These are phyloP conservation scores for Ianthella basta DNA, from an alignment of 37 sponge, comb jelly and placozoan species.

Conservation along the genomic window DNA sequence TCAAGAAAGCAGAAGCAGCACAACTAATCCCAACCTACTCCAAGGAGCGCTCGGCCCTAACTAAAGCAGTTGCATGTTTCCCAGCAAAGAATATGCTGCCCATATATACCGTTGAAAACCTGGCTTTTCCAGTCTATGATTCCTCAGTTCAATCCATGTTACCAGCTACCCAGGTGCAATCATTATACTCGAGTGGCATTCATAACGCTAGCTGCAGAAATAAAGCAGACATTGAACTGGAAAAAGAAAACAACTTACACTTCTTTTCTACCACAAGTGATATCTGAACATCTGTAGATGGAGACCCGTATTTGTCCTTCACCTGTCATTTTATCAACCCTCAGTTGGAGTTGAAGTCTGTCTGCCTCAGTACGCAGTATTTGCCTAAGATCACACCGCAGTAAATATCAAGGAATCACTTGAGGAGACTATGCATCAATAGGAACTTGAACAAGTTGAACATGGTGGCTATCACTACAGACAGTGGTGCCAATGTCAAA, in stretches of 20 bases:
- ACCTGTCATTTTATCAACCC: constrained; percentile 29
- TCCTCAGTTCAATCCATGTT: constrained; percentile 6
- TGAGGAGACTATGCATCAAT: constrained; percentile 15
- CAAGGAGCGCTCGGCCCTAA: constrained; percentile 18
- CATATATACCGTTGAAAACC: constrained; percentile 21
- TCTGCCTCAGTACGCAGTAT: constrained; percentile 24
- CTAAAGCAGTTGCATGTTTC: constrained; percentile 33
- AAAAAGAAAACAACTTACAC: neutral
- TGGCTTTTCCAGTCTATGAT: constrained; percentile 27
- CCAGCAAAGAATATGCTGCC: constrained; percentile 37
- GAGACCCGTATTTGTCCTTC: constrained; percentile 32
- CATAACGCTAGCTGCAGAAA: neutral
- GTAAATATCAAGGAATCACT: constrained; percentile 20
- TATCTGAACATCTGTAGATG: constrained; percentile 29
- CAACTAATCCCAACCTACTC: neutral
- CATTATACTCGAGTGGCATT: constrained; percentile 28
- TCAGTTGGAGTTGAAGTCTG: constrained; percentile 15
- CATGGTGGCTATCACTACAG: constrained; percentile 36
- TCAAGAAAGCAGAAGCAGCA: neutral
- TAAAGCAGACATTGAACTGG: constrained; percentile 11
- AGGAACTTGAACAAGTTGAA: constrained; percentile 14
- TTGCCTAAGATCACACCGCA: constrained; percentile 50
- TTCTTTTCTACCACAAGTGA: constrained; percentile 39
- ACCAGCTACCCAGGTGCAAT: constrained; percentile 5
- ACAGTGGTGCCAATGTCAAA: constrained; percentile 43